phyloP scores from a whole-genome alignment of 2,888 invertebrate genomes.

The Schizotus pectinicornis region DNA sequence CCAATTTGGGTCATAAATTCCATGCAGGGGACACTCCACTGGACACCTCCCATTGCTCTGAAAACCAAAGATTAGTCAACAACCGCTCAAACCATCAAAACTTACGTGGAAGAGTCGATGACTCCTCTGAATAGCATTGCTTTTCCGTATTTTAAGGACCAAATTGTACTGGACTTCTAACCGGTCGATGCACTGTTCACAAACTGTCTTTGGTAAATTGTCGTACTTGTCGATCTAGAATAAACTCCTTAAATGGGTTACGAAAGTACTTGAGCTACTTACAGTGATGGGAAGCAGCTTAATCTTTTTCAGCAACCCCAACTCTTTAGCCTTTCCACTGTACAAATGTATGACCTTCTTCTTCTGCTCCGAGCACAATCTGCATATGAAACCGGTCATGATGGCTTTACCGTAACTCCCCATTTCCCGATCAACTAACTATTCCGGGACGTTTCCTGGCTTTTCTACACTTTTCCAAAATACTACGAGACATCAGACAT shows the following conservation, averaged over 20 bases:
- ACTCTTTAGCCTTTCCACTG: slow-evolving; percentile 77
- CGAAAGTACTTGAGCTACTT: slow-evolving; percentile 48
- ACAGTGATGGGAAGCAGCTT: slow-evolving; percentile 82
- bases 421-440: slow-evolving; percentile 61
- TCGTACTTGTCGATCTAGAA: slow-evolving; percentile 56
- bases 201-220: slow-evolving; percentile 72
- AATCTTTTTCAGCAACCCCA: slow-evolving; percentile 80
- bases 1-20: slow-evolving; percentile 40
- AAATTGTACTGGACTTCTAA: slow-evolving; percentile 62
- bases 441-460: background rate
- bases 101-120: slow-evolving; percentile 52
- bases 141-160: slow-evolving; percentile 60
- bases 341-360: slow-evolving; percentile 83
- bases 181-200: slow-evolving; percentile 63
- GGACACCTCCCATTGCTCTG: slow-evolving; percentile 53
- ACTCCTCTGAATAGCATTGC: slow-evolving; percentile 47
- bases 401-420: slow-evolving; percentile 83
- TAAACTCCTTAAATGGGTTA: slow-evolving; percentile 8
- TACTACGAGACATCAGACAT: too few species aligned
- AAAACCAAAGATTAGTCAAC: slow-evolving; percentile 27
- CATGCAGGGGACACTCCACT: slow-evolving; percentile 50
- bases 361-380: slow-evolving; percentile 86
- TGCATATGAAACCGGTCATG: slow-evolving; percentile 83
- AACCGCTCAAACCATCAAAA: background rate
- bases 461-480: too few species aligned